Conservation (phyloP, 1,140 invertebrate genomes). For the Platyscapa corneri region DNA sequence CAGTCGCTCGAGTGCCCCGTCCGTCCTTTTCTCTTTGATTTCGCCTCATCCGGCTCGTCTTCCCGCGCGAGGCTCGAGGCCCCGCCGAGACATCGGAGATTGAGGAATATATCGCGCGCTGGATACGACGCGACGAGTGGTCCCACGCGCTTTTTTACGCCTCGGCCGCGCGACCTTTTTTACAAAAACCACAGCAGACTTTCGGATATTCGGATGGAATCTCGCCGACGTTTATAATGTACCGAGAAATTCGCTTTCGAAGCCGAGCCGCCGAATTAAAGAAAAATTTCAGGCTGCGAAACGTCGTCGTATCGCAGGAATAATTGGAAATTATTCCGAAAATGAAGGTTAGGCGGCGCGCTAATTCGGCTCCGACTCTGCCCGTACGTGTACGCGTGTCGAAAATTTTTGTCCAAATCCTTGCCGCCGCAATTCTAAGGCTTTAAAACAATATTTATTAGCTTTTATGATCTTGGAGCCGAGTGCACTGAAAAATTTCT, state of each 20-base stretch:
- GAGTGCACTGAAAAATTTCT: background rate
- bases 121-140: background rate
- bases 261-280: background rate
- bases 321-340: background rate
- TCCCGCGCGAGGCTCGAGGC: too few species aligned
- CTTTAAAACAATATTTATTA: background rate
- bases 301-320: background rate
- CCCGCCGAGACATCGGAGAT: background rate
- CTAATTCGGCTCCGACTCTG: background rate
- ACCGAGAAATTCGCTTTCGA: background rate
- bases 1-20: background rate
- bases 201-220: constrained; percentile 1
- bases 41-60: background rate
- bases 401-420: background rate
- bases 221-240: background rate
- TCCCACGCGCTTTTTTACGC: background rate
- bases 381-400: background rate
- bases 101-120: background rate
- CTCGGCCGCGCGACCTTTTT: background rate
- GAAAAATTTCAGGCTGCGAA: background rate
- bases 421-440: background rate
- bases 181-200: background rate
- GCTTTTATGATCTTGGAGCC: background rate
- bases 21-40: background rate
- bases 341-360: background rate